These are phyloP conservation scores for Scaptomyza graminum DNA, from an alignment of 1,140 invertebrate genomes.

Conservation along the genomic window DNA sequence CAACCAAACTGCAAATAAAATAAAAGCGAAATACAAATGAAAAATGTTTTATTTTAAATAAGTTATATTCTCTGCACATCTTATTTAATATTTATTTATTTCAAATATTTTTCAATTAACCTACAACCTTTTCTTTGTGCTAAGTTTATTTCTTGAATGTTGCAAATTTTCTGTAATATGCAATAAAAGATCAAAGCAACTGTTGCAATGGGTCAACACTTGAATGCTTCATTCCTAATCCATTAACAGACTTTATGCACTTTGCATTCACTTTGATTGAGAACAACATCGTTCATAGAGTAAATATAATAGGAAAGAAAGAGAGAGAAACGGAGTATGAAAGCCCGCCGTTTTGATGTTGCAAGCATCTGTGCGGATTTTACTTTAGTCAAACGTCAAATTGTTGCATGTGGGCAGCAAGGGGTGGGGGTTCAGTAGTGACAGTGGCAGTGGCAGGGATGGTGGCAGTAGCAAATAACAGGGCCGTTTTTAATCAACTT, in stretches of 20 bases:
- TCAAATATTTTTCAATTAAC: background rate
- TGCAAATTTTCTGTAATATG: background rate
- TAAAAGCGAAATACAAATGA: constrained; percentile 4
- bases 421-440: background rate
- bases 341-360: constrained; percentile 18
- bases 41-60: background rate
- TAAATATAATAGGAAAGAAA: no score
- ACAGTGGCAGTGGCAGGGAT: background rate
- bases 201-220: constrained; percentile 23
- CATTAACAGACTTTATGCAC: constrained; percentile 28
- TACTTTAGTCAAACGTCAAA: constrained; percentile 71
- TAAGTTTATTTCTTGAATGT: background rate
- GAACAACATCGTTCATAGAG: constrained; percentile 23
- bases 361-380: constrained; percentile 72
- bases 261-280: constrained; percentile 36
- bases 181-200: constrained; percentile 35
- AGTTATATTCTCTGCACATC: no score
- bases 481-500: constrained; percentile 70
- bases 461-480: constrained; percentile 3
- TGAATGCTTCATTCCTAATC: constrained; percentile 23
- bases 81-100: background rate
- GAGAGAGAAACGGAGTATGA: background rate
- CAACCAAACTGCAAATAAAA: constrained; percentile 87
- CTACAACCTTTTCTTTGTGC: background rate
- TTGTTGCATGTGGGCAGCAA: constrained; percentile 72